Percentiles rank a stretch among this genome's conserved stretches.
Evolutionary conservation across 2,797 vertebrate genomes (phyloP).

Genomic region (Ispidina picta): DNA sequence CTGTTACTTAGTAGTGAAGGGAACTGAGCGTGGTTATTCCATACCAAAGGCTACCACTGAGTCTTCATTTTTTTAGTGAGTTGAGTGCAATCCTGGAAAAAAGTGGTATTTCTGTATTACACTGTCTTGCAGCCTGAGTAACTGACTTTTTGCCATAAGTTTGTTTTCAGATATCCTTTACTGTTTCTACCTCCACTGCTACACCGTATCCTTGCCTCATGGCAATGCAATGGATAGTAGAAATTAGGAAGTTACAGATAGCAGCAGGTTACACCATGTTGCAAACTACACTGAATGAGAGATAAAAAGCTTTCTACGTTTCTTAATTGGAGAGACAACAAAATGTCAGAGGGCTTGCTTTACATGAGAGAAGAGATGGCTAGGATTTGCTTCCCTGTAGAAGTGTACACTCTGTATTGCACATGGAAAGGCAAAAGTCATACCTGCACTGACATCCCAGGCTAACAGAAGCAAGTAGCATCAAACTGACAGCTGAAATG

Average conservation of each 20-base stretch:
- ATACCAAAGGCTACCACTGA: not conserved
- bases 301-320: not conserved
- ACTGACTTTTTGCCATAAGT: not conserved
- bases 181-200: not conserved
- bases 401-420: rapidly evolving
- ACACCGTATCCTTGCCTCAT: too few species aligned
- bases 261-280: not conserved
- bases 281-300: not conserved
- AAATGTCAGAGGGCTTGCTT: not conserved
- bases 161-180: not conserved
- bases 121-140: not conserved
- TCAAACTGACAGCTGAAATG: not conserved
- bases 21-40: not conserved
- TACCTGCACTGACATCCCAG: rapidly evolving
- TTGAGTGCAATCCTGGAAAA: not conserved
- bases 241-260: not conserved
- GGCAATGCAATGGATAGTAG: not conserved
- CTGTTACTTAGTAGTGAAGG: not conserved
- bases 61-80: not conserved
- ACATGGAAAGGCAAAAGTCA: not conserved
- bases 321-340: not conserved
- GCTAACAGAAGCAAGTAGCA: not conserved
- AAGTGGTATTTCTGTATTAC: not conserved
- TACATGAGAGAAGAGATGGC: not conserved
- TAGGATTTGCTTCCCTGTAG: not conserved